These are phyloP conservation scores for Falco punctatus DNA, from an alignment of 2,113 vertebrate genomes.

Conservation along the genomic window DNA sequence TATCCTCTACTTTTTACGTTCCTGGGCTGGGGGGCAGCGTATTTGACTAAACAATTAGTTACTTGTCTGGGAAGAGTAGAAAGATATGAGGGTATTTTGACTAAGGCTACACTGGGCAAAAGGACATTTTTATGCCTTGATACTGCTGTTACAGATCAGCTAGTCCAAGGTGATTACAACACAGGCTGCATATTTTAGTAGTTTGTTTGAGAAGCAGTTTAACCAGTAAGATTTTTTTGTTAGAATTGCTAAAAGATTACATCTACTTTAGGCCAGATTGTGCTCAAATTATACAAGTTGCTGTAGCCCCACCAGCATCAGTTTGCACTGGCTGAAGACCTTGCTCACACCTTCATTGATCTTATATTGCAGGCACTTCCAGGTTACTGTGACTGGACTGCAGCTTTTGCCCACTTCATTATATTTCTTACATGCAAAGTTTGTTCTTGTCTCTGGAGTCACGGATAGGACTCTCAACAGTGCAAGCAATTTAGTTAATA, in stretches of 20 bases:
- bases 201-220: not conserved
- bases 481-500: not conserved
- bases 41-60: not conserved
- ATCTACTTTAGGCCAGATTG: not conserved
- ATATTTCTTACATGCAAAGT: not conserved
- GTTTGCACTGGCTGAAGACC: not conserved
- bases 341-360: not conserved
- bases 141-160: not conserved
- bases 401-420: not conserved
- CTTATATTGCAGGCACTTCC: not conserved
- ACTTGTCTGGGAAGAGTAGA: not conserved
- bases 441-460: not conserved
- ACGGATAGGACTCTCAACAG: not conserved
- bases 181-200: not conserved
- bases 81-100: not conserved
- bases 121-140: not conserved
- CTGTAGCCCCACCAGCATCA: not conserved
- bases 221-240: not conserved
- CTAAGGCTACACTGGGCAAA: not conserved
- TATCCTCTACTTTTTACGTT: not conserved
- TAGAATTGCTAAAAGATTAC: not conserved
- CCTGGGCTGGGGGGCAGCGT: not conserved
- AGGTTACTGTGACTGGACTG: not conserved
- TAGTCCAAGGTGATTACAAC: not conserved
- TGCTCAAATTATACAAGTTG: not conserved